A percentile compares a stretch with the other conserved stretches of the same genome.
Evolutionary conservation across 2,888 invertebrate genomes (phyloP).

Genomic region (Gasteruption jaculator): DNA sequence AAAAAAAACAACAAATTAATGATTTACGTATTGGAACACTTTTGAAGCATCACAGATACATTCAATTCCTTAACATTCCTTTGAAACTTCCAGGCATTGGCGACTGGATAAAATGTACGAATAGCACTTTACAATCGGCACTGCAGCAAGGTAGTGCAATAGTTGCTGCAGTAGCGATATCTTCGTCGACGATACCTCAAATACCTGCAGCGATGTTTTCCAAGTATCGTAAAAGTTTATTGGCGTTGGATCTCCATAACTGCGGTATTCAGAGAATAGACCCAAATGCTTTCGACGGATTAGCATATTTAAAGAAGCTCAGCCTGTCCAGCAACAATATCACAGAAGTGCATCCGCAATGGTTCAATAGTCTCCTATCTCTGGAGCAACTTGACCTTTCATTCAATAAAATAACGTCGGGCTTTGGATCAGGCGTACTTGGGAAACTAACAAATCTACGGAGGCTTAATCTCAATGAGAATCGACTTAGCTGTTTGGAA

Average conservation of each 20-base stretch:
- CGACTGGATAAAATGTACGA: slow-evolving; percentile 33
- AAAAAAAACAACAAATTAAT: too few relatives aligned
- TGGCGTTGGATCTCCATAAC: slow-evolving; percentile 31
- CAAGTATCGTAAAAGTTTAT: slow-evolving; percentile 23
- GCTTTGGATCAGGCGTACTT: slow-evolving; percentile 29
- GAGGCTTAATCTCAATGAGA: slow-evolving; percentile 34
- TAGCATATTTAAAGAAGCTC: slow-evolving; percentile 31
- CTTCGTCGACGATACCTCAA: slow-evolving; percentile 28
- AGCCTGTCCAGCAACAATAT: slow-evolving; percentile 36
- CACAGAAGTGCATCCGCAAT: slow-evolving; percentile 22
- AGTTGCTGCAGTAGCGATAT: slow-evolving; percentile 29
- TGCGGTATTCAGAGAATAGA: slow-evolving; percentile 30
- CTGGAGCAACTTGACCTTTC: slow-evolving; percentile 39
- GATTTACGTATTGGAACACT: too few relatives aligned
- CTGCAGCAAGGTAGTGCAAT: slow-evolving; percentile 16
- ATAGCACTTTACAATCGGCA: slow-evolving; percentile 24
- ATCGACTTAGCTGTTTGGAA: slow-evolving; percentile 33
- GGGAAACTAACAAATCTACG: slow-evolving; percentile 26
- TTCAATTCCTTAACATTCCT: too few relatives aligned
- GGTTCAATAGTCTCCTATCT: slow-evolving; percentile 30
- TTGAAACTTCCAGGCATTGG: slow-evolving; percentile 23
- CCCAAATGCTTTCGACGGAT: slow-evolving; percentile 26
- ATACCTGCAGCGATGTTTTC: slow-evolving; percentile 28
- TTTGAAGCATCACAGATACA: too few relatives aligned
- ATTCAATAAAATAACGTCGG: slow-evolving; percentile 31